Conservation (phyloP, 2,888 invertebrate species). For the Aleiodes alternator region DNA sequence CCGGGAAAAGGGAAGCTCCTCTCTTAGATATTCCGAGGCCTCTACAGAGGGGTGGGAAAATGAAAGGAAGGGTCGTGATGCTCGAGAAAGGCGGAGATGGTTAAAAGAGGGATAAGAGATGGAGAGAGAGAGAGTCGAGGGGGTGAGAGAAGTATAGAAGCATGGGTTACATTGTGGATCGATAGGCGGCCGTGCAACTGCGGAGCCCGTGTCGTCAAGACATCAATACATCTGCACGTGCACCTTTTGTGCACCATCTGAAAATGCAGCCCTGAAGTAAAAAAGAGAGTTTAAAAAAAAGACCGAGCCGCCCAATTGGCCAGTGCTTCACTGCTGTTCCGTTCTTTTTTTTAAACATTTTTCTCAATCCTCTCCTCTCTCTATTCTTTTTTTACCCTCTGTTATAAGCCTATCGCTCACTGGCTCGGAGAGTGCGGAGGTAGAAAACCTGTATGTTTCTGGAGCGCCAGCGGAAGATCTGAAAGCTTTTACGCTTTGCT, state of each 20-base stretch:
- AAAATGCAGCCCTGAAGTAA: slow-evolving; percentile 51
- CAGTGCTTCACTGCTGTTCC: neutral
- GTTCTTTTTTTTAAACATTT: slow-evolving; percentile 6
- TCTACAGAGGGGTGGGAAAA: slow-evolving; percentile 20
- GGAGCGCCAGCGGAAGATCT: slow-evolving; percentile 29
- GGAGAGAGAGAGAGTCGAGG: slow-evolving; percentile 11
- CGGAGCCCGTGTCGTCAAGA: slow-evolving; percentile 63
- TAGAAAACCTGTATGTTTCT: slow-evolving; percentile 24
- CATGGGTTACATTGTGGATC: slow-evolving; percentile 68
- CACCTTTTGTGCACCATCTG: slow-evolving; percentile 57
- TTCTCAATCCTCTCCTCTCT: slow-evolving; percentile 31
- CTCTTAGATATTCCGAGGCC: neutral
- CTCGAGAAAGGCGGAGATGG: neutral
- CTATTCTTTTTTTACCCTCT: slow-evolving; percentile 5
- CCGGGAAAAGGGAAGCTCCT: no score
- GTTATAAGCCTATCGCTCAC: slow-evolving; percentile 36
- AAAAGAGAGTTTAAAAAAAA: slow-evolving; percentile 33
- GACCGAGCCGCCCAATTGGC: slow-evolving; percentile 47
- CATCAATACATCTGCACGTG: slow-evolving; percentile 69
- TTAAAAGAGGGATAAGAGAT: neutral
- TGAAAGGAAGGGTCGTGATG: slow-evolving; percentile 35
- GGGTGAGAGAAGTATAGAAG: slow-evolving; percentile 60
- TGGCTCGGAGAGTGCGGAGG: slow-evolving; percentile 11
- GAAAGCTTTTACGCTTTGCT: slow-evolving; percentile 15
- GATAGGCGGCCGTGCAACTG: slow-evolving; percentile 71